Percentiles rank a stretch among this genome's conserved stretches.
phyloP scores from a whole-genome alignment of 2,113 vertebrate species.

The Leptocoma aspasia region DNA sequence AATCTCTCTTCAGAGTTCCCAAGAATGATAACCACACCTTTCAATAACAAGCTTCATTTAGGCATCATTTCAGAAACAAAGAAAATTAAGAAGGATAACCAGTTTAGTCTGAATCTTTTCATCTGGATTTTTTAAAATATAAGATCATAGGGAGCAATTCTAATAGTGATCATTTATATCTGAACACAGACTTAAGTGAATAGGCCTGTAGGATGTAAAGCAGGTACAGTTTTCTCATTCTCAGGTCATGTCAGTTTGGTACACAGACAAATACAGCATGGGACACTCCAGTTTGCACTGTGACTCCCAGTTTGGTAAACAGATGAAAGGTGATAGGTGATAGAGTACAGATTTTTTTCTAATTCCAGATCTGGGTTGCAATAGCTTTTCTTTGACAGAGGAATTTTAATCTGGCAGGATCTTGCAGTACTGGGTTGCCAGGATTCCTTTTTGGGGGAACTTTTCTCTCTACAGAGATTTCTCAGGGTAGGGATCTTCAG shows the following conservation, averaged over 20 bases:
- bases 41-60: neutral
- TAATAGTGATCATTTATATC: neutral
- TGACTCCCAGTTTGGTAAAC: neutral
- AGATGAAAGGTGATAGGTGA: accelerated
- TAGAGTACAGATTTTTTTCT: neutral
- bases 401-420: neutral
- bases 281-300: neutral
- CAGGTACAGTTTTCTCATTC: neutral
- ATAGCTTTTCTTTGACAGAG: neutral
- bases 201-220: neutral
- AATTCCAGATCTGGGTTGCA: neutral
- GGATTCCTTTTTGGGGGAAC: neutral
- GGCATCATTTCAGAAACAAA: neutral
- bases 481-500: neutral
- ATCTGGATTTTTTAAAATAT: neutral
- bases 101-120: neutral
- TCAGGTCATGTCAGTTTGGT: neutral
- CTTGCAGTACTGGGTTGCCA: neutral
- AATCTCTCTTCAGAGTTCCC: neutral
- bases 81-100: neutral
- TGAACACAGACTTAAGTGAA: neutral
- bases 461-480: neutral
- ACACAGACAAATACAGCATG: neutral
- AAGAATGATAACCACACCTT: neutral
- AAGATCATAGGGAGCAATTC: neutral